A percentile compares a stretch with the other conserved stretches of the same genome.
Conservation (phyloP, 2,888 invertebrate genomes). For the Lasioglossum pauxillum region DNA sequence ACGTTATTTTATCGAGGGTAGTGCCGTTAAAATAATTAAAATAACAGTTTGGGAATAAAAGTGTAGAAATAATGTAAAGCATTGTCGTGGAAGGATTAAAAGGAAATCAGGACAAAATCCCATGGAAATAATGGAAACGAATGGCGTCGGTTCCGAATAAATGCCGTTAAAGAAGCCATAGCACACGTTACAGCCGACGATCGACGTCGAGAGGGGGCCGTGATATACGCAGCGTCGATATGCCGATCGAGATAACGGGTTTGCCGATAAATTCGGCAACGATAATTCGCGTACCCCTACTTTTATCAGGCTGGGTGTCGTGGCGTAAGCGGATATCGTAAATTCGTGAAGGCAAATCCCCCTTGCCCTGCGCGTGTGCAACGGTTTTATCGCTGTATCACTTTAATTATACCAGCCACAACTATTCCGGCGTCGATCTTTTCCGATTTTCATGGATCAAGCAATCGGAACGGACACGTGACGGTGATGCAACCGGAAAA, state of each 20-base stretch:
- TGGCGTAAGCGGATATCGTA: conserved; percentile 73
- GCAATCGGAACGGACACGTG: not conserved
- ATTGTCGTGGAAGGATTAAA: not conserved
- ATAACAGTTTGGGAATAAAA: not conserved
- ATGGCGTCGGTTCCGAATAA: not conserved
- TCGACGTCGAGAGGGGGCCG: conserved; percentile 21
- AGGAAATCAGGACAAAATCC: conserved; percentile 6
- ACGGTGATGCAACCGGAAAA: not conserved
- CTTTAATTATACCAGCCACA: conserved; percentile 51
- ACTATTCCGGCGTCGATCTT: conserved; percentile 29
- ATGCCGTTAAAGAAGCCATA: conserved; percentile 11
- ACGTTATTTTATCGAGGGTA: not conserved
- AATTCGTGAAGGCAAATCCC: conserved; percentile 75
- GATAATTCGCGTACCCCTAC: conserved; percentile 75
- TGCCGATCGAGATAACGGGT: conserved; percentile 73
- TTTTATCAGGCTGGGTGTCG: conserved; percentile 75
- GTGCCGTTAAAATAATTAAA: not conserved
- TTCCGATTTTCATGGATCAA: not conserved
- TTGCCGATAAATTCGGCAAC: conserved; percentile 72
- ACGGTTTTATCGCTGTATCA: conserved; percentile 53
- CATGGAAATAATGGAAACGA: not conserved
- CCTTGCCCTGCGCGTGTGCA: conserved; percentile 44
- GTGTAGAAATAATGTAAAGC: not conserved
- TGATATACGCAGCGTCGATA: conserved; percentile 50
- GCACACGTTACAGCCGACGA: conserved; percentile 28